Conservation (phyloP, 2,113 vertebrate species). For the Monopterus albus region DNA sequence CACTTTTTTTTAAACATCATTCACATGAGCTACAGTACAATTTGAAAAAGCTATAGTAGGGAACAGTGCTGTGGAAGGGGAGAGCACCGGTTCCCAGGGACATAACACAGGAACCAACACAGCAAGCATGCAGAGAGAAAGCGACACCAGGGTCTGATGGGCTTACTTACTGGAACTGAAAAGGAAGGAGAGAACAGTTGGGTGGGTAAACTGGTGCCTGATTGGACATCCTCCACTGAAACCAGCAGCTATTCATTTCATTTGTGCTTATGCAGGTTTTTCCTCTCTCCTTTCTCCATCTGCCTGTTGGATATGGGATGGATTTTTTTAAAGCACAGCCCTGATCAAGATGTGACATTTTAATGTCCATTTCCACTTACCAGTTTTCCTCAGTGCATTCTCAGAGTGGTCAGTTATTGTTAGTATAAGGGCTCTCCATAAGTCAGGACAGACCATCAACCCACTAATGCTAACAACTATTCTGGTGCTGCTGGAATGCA, state of each 20-base stretch:
- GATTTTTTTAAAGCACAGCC: background rate
- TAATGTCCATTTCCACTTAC: background rate
- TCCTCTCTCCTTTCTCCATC: background rate
- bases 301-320: background rate
- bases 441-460: background rate
- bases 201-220: background rate
- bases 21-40: conserved; percentile 80
- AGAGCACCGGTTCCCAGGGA: conserved; percentile 65
- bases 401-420: background rate
- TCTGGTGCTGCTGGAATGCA: background rate
- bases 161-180: background rate
- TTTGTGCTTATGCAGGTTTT: conserved; percentile 44
- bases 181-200: background rate
- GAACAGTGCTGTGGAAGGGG: conserved; percentile 42
- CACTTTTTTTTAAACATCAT: conserved; percentile 69
- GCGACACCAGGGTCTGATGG: conserved; percentile 63
- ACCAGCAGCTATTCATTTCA: background rate
- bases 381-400: background rate
- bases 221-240: background rate
- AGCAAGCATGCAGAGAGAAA: conserved; percentile 79
- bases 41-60: conserved; percentile 70
- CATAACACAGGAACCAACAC: conserved; percentile 81
- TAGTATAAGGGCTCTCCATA: background rate
- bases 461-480: background rate
- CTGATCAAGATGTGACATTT: background rate